Evolutionary conservation across 1,140 invertebrate genomes (phyloP), one percentile per base, ranked within the genome.

Genomic region (Augochlora pura): DNA sequence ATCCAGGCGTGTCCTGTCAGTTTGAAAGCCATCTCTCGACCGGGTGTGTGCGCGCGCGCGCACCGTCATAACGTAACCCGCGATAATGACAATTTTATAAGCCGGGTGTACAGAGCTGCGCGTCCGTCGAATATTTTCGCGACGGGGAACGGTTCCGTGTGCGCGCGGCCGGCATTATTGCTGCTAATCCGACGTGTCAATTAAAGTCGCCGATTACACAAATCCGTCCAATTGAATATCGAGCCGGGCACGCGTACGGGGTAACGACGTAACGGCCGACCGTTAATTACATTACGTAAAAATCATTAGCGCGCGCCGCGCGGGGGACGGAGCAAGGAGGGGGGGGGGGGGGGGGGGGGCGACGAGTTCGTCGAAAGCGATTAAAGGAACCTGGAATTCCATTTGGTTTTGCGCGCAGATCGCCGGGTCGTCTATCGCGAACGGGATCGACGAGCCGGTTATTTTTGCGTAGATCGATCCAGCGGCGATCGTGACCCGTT

Each of bases 151-250:
- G 49, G 2, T 46, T 64, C 60, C 42, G 42, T 71, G 46, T 63
- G 14, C 21, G 6, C 42, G 54, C 21, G n/a, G 49, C 49, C 5
- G n/a, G 32, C n/a, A 27, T 64, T 72, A 64, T 78, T 64, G 54
- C 32, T 39, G 60, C 38, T 64, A 72, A 78, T 78, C 68, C 74
- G 18, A 71, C 60, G 68, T 71, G 67, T 78, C 76, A 72, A 72
- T 78, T 78, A 78, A 78, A 78, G 38, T 72, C 76, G 76, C 32
- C 27, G 76, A 71, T 78, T 64, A 72, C 63, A 71, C 59, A 64
- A 78, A 64, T 54, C 60, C 69, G 68, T 78, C 18, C 32, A 39
- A 46, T 72, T 59, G 38, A 62, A 70, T 62, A 46, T 60, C 39
- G 42, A 21, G n/a, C 14, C 23, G 27, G 42, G 25, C 27, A 16